These are phyloP conservation scores for Drosophila grimshawi DNA, from an alignment of 1,140 invertebrate genomes.

Conservation along the genomic window DNA sequence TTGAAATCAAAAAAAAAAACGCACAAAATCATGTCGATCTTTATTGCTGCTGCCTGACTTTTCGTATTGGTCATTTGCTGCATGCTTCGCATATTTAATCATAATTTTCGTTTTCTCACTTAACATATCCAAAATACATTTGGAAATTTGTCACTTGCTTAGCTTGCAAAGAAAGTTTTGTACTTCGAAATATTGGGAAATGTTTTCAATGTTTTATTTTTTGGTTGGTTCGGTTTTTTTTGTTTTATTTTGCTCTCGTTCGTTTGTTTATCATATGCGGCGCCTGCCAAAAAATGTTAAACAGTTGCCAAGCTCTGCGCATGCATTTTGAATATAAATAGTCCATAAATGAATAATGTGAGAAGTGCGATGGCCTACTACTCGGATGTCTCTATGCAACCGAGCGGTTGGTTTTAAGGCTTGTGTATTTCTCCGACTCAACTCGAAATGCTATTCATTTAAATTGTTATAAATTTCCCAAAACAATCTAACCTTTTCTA, in stretches of 20 bases:
- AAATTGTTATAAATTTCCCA: too few species aligned
- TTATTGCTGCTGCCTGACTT: slow-evolving; percentile 10
- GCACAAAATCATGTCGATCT: slow-evolving; percentile 5
- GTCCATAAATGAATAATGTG: slow-evolving; percentile 7
- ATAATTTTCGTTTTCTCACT: slow-evolving; percentile 46
- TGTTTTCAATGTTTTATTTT: slow-evolving; percentile 28
- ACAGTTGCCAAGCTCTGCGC: slow-evolving; percentile 32
- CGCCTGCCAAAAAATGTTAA: slow-evolving; percentile 61
- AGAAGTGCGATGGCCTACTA: neutral
- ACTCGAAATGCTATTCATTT: too few species aligned
- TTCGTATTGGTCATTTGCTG: slow-evolving; percentile 34
- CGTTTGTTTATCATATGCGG: slow-evolving; percentile 27
- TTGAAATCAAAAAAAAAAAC: neutral
- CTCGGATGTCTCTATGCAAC: slow-evolving; percentile 4
- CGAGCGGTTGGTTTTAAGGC: neutral
- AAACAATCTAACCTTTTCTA: too few species aligned
- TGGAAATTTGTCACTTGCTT: slow-evolving; percentile 63
- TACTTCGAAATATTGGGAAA: slow-evolving; percentile 46
- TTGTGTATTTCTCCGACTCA: neutral
- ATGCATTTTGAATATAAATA: slow-evolving; percentile 54
- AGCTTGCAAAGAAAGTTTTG: slow-evolving; percentile 68
- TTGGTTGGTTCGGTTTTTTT: slow-evolving; percentile 11
- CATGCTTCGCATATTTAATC: slow-evolving; percentile 66
- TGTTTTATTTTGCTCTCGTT: slow-evolving; percentile 1
- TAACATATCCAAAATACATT: slow-evolving; percentile 54